Base-by-base conservation (phyloP, 2,797 vertebrate genomes). In the Nannoperca obscura region DNA sequence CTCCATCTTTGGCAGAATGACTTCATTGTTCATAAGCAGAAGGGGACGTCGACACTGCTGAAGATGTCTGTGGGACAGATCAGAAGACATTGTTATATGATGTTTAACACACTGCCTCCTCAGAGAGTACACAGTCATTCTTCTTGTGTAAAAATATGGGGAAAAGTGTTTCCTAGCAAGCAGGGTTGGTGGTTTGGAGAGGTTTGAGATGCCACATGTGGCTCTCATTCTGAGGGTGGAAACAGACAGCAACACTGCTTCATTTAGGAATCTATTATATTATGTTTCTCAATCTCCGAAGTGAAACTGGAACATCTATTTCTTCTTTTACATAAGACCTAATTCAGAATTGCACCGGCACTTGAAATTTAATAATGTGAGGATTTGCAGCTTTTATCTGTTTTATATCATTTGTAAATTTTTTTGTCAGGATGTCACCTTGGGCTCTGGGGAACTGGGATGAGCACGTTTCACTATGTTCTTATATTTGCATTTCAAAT, bases 201-300 rank as follows among this genome's bases (percentile, higher is more conserved):
- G 80, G 59, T 73, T 75, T 70, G 20, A 74, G 70, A 87, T 75
- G 70, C 88, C 82, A 91, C 91, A 93, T 92, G 91, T 92, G 92
- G 88, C 85, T 92, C 83, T 88, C 73, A 89, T 93, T 92, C 79
- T 74, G 86, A 85, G 85, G 71, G 78, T 84, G 85, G 90, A 91
- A 91, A 84, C 81, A 84, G 75, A 75, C 76, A 80, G 78, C 64
- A 84, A 81, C 84, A 46, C 67, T 13, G 74, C 72, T 80, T 81
- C 81, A 73, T 90, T 89, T 84, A 78, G 61, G 64, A 87, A 88
- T 85, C 80, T 80, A 63, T 82, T 85, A 88, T 65, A 74, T 64
- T 76, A 30, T 40, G 72, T 80, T 83, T 81, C 67, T 76, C 58
- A 79, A 60, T 76, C 61, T 81, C 20, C 46, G 36, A 76, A 30